Conservation (phyloP, 2,888 invertebrate genomes). For the Dryomyza anilis region DNA sequence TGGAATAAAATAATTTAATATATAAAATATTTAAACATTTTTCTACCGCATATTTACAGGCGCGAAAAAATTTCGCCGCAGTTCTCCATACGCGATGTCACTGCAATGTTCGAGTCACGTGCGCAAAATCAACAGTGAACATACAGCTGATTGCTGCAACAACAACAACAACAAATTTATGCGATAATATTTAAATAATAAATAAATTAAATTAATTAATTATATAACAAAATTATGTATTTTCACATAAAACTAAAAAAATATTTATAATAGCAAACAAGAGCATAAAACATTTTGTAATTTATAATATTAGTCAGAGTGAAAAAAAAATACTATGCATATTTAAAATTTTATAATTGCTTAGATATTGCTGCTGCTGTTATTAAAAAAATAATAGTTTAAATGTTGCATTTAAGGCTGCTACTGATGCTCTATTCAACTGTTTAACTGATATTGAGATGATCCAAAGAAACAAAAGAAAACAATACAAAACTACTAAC, state of each 20-base stretch:
- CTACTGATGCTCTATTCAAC: no score
- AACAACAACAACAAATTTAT: background rate
- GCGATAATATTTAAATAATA: background rate
- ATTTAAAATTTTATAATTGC: no score
- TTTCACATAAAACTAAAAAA: conserved; percentile 12
- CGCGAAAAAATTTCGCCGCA: conserved; percentile 74
- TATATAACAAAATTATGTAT: background rate
- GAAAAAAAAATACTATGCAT: background rate
- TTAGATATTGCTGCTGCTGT: no score
- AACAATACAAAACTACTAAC: no score
- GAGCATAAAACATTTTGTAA: conserved; percentile 29
- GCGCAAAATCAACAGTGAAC: conserved; percentile 62
- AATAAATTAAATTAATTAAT: background rate
- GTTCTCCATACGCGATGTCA: conserved; percentile 80
- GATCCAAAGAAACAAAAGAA: no score
- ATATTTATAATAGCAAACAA: conserved; percentile 27
- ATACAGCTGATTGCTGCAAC: conserved; percentile 1
- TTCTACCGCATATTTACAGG: conserved; percentile 62
- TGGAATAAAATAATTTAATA: background rate
- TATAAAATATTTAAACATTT: background rate
- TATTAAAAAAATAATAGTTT: no score
- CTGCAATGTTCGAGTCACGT: conserved; percentile 81
- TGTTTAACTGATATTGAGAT: no score
- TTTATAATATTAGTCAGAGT: background rate
- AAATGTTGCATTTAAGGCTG: no score